Base-by-base conservation (phyloP, 35 echinoderm and acorn worm genomes). In the Chiridota heheva region DNA sequence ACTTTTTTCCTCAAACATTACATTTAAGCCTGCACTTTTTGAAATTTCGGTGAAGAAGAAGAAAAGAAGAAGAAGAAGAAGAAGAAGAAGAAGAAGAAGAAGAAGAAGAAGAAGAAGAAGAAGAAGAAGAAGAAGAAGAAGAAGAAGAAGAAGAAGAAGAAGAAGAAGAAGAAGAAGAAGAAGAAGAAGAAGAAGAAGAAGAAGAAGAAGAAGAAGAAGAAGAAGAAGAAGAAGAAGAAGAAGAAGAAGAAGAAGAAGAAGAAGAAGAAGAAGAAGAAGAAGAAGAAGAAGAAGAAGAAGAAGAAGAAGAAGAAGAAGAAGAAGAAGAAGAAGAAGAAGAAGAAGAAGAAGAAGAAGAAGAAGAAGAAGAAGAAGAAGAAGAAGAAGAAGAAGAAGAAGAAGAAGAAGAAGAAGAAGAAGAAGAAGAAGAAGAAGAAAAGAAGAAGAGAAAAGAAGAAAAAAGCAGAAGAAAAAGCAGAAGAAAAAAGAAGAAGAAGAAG, bases 51-150 rank as follows among this genome's bases (percentile, higher is more conserved):
- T n/a, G n/a, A n/a, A n/a, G n/a, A n/a, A n/a, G n/a, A n/a, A n/a
- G n/a, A n/a, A n/a, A 53, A 53, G 10, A 53, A 53, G 47, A 53
- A 53, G 47, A 53, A 53, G 47, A 53, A 53, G n/a, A n/a, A 53
- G n/a, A n/a, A 53, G 47, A 53, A 10, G 47, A n/a, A 53, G 47
- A 12, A 53, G 47, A 53, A 53, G 47, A 53, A n/a, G n/a, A 10
- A 12, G 10, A 53, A 12, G 47, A 12, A n/a, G 10, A 53, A 53
- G 10, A 53, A n/a, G n/a, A 53, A 53, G 47, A 53, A n/a, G 47
- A 53, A 12, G n/a, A 10, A 53, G 47, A 53, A 53, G 47, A 53
- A n/a, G 47, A 53, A n/a, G 47, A 53, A n/a, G n/a, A n/a, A n/a
- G n/a, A n/a, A n/a, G n/a, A n/a, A n/a, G n/a, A n/a, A n/a, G n/a